Evolutionary conservation across 2,888 invertebrate genomes (phyloP), one percentile per base, ranked within the genome.

Genomic region (Oeneis ivallda): DNA sequence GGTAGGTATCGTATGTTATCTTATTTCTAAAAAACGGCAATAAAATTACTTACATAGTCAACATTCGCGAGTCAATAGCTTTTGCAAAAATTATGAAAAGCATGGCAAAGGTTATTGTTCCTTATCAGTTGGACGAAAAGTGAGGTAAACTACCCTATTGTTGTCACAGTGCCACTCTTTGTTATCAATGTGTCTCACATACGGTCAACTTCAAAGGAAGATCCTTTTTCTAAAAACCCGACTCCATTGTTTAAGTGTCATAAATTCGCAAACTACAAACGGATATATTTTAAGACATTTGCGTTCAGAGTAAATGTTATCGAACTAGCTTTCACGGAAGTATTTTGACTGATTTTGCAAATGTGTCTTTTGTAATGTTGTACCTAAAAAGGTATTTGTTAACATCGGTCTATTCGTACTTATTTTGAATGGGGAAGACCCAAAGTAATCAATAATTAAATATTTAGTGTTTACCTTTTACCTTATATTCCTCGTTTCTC

Each of bases 131-230:
- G 75, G 74, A 17, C 17, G 9, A 15, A 8, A 45, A 26, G 26
- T 50, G 11, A 26, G 60, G 26, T 39, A 76, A 77, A 73, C 64
- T 67, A 63, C 52, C 70, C 79, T 66, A 79, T 86, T 87, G 81
- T 86, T 66, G 67, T 65, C 65, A 43, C n/a, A 71, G 71, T 70
- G 69, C 70, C 65, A 70, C 75, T 69, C 67, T 67, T 66, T 60
- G 66, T 76, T 79, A 71, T 78, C 76, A 74, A 78, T 76, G 59
- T 79, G 79, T 80, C 78, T 77, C 84, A 86, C 86, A 86, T 77
- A 82, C 82, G 83, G 74, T 70, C 64, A 68, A 74, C 78, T 77
- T 81, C 75, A 84, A 82, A 84, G 50, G 58, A 19, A 63, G 78
- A 76, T 43, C 63, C 62, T 15, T 68, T 74, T 76, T 68, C 61